Percentiles rank a stretch among this genome's conserved stretches.
Conservation (phyloP, 2,888 invertebrate species). For the Cheilosia scutellata region DNA sequence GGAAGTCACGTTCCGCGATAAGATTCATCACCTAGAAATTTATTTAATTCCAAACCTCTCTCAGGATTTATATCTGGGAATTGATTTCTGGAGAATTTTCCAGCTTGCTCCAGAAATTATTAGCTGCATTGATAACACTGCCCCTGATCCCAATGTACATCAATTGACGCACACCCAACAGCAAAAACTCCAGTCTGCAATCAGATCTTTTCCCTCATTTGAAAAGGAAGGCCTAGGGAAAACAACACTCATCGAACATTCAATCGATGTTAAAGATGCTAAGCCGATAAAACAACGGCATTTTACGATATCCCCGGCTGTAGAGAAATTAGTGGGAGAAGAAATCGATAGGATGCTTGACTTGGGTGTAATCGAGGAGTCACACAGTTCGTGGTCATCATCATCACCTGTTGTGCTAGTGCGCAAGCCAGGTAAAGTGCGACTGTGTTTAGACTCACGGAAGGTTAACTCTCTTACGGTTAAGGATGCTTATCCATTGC, state of each 20-base stretch:
- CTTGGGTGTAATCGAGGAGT: slow-evolving; percentile 6
- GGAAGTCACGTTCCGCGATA: background rate
- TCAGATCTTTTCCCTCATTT: background rate
- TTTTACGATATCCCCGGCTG: background rate
- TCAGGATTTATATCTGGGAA: background rate
- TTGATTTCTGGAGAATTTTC: slow-evolving; percentile 9
- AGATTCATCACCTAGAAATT: background rate
- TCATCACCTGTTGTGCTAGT: slow-evolving; percentile 4
- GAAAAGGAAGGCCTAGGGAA: background rate
- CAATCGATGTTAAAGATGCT: background rate
- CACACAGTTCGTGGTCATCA: background rate
- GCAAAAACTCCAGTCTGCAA: background rate
- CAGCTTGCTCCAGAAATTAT: background rate
- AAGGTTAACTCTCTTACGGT: background rate
- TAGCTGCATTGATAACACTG: background rate
- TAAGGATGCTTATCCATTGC: background rate
- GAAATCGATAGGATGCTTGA: background rate
- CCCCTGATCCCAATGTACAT: background rate
- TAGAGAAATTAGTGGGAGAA: background rate
- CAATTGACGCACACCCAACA: background rate
- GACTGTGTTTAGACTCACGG: background rate
- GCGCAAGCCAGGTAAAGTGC: background rate
- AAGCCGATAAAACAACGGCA: background rate
- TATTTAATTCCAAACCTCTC: background rate
- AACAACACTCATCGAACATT: background rate